phyloP scores from a whole-genome alignment of 2,113 vertebrate species.

The Syrmaticus mikado region DNA sequence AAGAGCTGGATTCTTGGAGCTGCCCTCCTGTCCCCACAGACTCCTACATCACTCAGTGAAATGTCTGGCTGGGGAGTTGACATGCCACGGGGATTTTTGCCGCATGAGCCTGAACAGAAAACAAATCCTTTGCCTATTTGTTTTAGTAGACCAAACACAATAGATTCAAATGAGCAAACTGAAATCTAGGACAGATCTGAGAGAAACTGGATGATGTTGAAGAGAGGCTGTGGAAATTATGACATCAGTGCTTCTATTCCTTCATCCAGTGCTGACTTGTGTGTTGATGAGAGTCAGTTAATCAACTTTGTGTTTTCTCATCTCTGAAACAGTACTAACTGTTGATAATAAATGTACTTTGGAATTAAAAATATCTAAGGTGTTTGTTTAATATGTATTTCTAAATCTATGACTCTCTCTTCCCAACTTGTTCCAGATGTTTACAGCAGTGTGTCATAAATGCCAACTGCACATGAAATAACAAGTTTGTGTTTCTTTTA shows the following conservation, averaged over 20 bases:
- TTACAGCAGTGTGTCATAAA: background rate
- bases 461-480: background rate
- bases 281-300: background rate
- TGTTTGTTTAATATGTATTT: background rate
- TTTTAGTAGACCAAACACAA: background rate
- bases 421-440: background rate
- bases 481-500: background rate
- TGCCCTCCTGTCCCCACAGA: background rate
- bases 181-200: background rate
- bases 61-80: accelerated
- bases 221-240: background rate
- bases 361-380: background rate
- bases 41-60: background rate
- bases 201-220: background rate
- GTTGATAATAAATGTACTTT: background rate
- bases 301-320: background rate
- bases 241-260: background rate
- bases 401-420: background rate
- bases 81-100: accelerated
- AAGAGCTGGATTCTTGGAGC: background rate
- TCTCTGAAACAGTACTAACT: background rate
- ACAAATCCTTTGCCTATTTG: background rate
- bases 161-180: background rate
- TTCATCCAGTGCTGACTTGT: background rate
- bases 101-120: background rate